These are phyloP conservation scores for Drosophila sucinea DNA, from an alignment of 1,140 invertebrate species.

Conservation along the genomic window DNA sequence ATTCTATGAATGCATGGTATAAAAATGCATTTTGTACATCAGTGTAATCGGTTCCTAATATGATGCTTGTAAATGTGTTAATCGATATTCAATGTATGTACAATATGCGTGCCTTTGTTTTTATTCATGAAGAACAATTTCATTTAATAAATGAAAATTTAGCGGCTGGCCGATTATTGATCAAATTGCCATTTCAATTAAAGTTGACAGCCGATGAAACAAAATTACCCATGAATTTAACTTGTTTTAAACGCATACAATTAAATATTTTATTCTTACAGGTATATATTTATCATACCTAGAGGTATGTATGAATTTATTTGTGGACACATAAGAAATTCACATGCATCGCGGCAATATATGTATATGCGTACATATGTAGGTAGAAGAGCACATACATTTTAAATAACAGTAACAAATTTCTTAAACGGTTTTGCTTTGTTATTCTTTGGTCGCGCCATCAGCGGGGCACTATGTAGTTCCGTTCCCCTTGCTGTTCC, in stretches of 20 bases:
- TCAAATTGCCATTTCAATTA: conserved; percentile 79
- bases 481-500: conserved; percentile 58
- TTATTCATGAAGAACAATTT: conserved; percentile 68
- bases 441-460: conserved; percentile 47
- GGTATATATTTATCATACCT: background rate
- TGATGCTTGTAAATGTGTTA: no score
- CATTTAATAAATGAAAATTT: conserved; percentile 78
- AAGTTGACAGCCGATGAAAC: conserved; percentile 68
- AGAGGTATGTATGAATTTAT: background rate
- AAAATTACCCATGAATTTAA: conserved; percentile 48
- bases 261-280: background rate
- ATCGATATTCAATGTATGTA: no score
- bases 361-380: background rate
- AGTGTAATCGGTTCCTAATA: no score
- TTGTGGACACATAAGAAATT: background rate
- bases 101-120: conserved; percentile 14
- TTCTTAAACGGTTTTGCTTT: conserved; percentile 62
- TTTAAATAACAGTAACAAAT: conserved; percentile 59
- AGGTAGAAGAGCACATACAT: conserved; percentile 3
- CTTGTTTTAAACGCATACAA: conserved; percentile 50
- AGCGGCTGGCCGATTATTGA: conserved; percentile 75
- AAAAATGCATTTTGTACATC: no score
- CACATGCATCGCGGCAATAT: conserved; percentile 44
- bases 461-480: conserved; percentile 56
- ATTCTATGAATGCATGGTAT: no score